Evolutionary conservation across 2,113 vertebrate genomes (phyloP).

Genomic region (Lepus americanus): DNA sequence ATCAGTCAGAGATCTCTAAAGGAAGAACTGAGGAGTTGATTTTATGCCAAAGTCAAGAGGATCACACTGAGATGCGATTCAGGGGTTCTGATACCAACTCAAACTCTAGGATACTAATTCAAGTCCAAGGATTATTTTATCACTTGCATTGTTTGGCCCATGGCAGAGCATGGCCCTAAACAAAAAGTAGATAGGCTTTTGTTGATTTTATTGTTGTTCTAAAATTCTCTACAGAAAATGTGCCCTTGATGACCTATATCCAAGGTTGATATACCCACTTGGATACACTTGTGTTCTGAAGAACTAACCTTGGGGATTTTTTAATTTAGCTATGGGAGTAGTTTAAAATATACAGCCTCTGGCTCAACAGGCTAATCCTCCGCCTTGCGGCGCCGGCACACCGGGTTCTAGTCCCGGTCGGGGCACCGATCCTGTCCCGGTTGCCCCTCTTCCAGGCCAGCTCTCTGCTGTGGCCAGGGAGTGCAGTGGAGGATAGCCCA

Average conservation of each 20-base stretch:
- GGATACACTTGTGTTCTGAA: neutral
- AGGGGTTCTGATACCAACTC: neutral
- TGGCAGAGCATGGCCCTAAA: neutral
- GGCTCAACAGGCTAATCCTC: no score
- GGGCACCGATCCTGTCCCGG: no score
- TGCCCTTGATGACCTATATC: neutral
- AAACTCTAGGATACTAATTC: neutral
- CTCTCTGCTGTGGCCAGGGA: no score
- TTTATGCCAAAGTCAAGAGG: neutral
- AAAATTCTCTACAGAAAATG: constrained; percentile 36
- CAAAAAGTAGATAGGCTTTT: neutral
- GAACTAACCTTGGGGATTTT: neutral
- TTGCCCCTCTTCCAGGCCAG: no score
- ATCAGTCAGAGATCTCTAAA: neutral
- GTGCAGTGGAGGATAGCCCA: no score
- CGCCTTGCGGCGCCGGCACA: no score
- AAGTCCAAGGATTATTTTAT: neutral
- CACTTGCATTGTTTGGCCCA: neutral
- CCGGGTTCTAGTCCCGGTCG: no score
- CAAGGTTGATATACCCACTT: neutral
- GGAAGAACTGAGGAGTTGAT: neutral
- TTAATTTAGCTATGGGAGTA: neutral
- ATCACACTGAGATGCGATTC: neutral
- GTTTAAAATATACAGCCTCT: neutral
- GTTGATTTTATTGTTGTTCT: constrained; percentile 2